Percentiles rank a stretch among this genome's conserved stretches.
These are phyloP conservation scores for Scolopax bukidnonensis DNA, from an alignment of 2,797 vertebrate genomes.

Conservation along the genomic window DNA sequence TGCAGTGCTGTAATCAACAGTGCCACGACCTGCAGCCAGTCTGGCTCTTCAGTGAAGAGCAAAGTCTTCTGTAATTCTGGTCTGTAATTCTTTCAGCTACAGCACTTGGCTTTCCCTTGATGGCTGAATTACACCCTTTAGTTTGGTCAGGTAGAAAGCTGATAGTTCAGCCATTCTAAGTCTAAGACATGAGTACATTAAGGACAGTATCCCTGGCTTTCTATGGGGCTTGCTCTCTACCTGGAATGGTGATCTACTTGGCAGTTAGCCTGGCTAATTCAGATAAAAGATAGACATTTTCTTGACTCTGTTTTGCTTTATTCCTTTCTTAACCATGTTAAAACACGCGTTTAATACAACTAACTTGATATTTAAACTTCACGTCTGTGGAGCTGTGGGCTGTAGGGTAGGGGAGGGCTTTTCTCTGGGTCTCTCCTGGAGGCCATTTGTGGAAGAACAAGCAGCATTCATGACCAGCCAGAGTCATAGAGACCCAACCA, in stretches of 20 bases:
- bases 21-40: accelerated
- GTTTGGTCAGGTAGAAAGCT: not conserved
- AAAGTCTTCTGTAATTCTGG: not conserved
- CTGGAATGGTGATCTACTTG: not conserved
- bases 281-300: not conserved
- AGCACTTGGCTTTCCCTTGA: not conserved
- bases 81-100: not conserved
- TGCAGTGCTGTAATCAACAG: not conserved
- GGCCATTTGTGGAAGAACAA: not conserved
- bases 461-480: not conserved
- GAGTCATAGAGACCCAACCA: not conserved
- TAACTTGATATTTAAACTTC: not conserved
- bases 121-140: not conserved
- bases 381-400: not conserved
- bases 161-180: not conserved
- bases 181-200: not conserved
- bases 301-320: not conserved
- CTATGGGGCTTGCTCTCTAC: accelerated
- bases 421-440: not conserved
- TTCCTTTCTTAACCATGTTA: not conserved
- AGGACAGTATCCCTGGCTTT: not conserved
- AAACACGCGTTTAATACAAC: not conserved
- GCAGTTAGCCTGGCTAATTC: not conserved
- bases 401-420: not conserved
- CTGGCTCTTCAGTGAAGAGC: not conserved